A percentile compares a stretch with the other conserved stretches of the same genome.
Conservation (phyloP, 2,888 invertebrate species). For the Camponotus fellah region DNA sequence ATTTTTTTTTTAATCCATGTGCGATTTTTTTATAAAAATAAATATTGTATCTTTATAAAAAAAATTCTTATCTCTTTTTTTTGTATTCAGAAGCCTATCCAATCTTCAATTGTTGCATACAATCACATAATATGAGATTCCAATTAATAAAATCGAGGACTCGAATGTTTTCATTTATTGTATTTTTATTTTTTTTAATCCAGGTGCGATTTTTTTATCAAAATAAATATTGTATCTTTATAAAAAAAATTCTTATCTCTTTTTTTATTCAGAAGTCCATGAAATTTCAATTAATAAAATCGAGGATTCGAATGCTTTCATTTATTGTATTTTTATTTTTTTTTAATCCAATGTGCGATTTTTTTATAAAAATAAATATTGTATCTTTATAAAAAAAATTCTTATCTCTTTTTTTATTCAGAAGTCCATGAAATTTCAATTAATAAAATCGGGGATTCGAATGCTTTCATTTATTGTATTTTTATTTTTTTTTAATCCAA, state of each 20-base stretch:
- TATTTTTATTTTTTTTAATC: background rate
- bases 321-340: background rate
- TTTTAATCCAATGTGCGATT: background rate
- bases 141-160: background rate
- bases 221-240: background rate
- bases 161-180: background rate
- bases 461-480: background rate
- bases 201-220: background rate
- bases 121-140: background rate
- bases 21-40: background rate
- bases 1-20: background rate
- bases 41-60: background rate
- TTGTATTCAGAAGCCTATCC: background rate
- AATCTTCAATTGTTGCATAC: background rate
- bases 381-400: background rate
- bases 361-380: constrained; percentile 18
- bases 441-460: background rate
- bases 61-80: background rate
- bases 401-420: background rate
- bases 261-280: too few species aligned
- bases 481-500: background rate
- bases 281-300: background rate
- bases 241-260: background rate
- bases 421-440: background rate
- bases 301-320: background rate